Conservation (phyloP, 2,888 invertebrate genomes). For the Lycia hirtaria region DNA sequence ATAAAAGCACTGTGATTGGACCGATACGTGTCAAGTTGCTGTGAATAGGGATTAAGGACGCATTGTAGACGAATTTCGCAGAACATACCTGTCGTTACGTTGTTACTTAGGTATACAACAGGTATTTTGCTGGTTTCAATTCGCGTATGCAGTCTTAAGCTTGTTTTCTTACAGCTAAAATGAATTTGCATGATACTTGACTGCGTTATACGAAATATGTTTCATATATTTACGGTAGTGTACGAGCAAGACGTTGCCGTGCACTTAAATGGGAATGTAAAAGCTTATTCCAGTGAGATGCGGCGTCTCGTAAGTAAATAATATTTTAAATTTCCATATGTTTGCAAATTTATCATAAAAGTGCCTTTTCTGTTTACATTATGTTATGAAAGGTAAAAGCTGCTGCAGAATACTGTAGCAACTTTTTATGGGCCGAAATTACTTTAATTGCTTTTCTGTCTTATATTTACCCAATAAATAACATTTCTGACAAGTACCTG, state of each 20-base stretch:
- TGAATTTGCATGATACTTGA: constrained; percentile 18
- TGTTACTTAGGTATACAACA: too few relatives aligned
- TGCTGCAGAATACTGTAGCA: not conserved
- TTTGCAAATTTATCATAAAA: constrained; percentile 24
- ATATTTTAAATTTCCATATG: constrained; percentile 33
- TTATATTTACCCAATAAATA: constrained; percentile 2
- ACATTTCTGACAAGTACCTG: constrained; percentile 3
- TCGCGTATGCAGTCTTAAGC: constrained; percentile 31
- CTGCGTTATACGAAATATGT: constrained; percentile 20
- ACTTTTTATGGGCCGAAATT: not conserved
- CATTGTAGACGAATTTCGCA: constrained; percentile 68
- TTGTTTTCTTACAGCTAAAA: constrained; percentile 23
- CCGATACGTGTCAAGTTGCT: constrained; percentile 65
- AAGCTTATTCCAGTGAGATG: constrained; percentile 35
- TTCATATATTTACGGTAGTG: constrained; percentile 32
- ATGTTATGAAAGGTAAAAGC: not conserved
- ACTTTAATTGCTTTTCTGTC: not conserved
- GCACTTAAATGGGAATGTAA: constrained; percentile 37
- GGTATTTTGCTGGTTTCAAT: constrained; percentile 32
- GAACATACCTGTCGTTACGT: constrained; percentile 56
- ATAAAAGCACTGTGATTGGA: constrained; percentile 61
- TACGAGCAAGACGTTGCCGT: constrained; percentile 32
- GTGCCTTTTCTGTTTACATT: constrained; percentile 4
- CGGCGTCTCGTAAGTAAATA: constrained; percentile 31
- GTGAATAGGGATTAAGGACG: constrained; percentile 68